Conservation (phyloP, 2,113 vertebrate species). For the Apteryx mantelli region DNA sequence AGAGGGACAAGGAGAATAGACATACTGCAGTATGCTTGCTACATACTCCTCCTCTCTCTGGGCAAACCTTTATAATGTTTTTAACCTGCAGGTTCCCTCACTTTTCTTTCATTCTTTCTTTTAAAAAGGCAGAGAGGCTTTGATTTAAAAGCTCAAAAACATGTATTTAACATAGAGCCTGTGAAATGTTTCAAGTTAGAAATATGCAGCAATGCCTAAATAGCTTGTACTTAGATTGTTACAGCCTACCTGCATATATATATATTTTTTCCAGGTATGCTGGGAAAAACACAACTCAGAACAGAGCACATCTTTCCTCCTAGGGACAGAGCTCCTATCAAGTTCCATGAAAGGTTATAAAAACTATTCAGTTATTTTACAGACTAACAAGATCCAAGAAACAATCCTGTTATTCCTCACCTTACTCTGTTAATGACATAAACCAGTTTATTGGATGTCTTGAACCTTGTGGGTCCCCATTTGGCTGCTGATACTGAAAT, state of each 20-base stretch:
- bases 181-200: background rate
- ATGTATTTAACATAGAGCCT: background rate
- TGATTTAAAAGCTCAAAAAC: background rate
- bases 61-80: background rate
- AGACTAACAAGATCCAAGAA: background rate
- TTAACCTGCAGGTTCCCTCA: background rate
- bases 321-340: background rate
- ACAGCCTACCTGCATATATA: background rate
- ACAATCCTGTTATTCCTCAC: background rate
- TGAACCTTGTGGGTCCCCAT: background rate
- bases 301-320: background rate
- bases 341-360: background rate
- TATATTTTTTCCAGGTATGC: background rate
- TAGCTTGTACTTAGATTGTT: background rate
- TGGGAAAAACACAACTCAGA: background rate
- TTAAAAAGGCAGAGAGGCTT: background rate
- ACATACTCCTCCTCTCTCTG: background rate
- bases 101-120: background rate
- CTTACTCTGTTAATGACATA: background rate
- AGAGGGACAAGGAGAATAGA: background rate
- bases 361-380: background rate
- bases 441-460: background rate
- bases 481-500: background rate
- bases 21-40: background rate
- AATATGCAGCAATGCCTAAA: background rate